Evolutionary conservation across 2,888 invertebrate genomes (phyloP).

Genomic region (Lissonota sp.): DNA sequence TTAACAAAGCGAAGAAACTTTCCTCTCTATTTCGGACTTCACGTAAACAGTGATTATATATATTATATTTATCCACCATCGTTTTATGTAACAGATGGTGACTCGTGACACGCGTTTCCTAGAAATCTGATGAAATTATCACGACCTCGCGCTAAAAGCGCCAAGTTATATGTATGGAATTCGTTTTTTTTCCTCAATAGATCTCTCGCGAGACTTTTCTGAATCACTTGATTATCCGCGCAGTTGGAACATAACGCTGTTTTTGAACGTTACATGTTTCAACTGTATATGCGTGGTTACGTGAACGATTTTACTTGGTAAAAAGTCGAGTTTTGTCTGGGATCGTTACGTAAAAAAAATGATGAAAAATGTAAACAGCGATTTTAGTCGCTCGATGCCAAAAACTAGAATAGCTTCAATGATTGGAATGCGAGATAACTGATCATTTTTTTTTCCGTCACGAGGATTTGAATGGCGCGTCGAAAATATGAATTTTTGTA

Average conservation of each 20-base stretch:
- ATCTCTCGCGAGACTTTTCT: constrained; percentile 51
- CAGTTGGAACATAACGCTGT: neutral
- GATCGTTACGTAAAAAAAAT: constrained; percentile 33
- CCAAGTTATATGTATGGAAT: constrained; percentile 10
- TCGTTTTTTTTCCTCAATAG: constrained; percentile 42
- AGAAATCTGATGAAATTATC: constrained; percentile 61
- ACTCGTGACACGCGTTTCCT: constrained; percentile 44
- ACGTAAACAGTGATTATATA: constrained; percentile 52
- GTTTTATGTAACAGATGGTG: constrained; percentile 57
- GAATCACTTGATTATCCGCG: constrained; percentile 7
- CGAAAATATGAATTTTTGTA: no score
- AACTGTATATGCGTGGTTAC: constrained; percentile 26
- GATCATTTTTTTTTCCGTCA: neutral
- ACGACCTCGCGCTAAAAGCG: neutral
- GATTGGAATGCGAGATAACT: constrained; percentile 4
- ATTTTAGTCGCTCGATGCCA: constrained; percentile 20
- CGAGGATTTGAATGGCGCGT: neutral
- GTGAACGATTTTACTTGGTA: constrained; percentile 21
- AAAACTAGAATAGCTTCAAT: neutral
- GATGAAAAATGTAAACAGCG: constrained; percentile 12
- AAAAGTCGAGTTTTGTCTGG: constrained; percentile 12
- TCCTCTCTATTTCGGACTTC: constrained; percentile 25
- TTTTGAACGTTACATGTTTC: constrained; percentile 8
- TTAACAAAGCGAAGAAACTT: constrained; percentile 40
- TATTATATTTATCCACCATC: constrained; percentile 53